Base-by-base conservation (phyloP, 1,140 invertebrate species). In the Lineus longissimus region DNA sequence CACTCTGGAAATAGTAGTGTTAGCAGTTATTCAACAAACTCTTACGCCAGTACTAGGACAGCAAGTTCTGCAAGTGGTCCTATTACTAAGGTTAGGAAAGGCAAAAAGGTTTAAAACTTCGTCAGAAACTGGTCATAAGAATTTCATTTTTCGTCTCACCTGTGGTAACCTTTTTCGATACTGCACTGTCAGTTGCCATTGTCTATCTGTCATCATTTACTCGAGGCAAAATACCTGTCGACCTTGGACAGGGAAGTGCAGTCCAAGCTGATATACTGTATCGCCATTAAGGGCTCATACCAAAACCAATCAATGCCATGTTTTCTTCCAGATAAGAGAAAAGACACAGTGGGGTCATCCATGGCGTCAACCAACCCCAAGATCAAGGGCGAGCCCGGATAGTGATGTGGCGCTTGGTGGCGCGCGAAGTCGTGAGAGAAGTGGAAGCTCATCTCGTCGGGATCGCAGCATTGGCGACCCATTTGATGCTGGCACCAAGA, bases 361-460 rank as follows among this genome's bases (percentile, higher is more conserved):
- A 61, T 81, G 76, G 76, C 55, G 71, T 62, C 75, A 75, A 55
- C 55, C 60, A 27, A 55, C n/a, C n/a, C n/a, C 63, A 7, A 72
- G 68, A 54, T 55, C 63, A 9, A 72, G 68, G 55, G 69, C 68
- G 2, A 74, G 70, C 55, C 74, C 75, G 15, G 79, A 81, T 65
- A 70, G 72, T 22, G 78, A 80, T 63, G 78, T 78, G 1, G 68
- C n/a, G n/a, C n/a, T 59, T 22, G 71, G 77, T 45, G 77, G 77
- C n/a, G 73, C 78, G 73, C 70, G 73, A 9, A 60, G 64, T 25
- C 66, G 66, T 19, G 57, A 71, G 40, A 55, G 61, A 22, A 91
- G 71, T 93, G 47, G 47, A 51, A 7, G 6, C 6, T 23, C n/a
- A 4, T 27, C 47, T 7, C 47, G 47, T 4, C 47, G 19, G 6